phyloP scores from a whole-genome alignment of 1,140 invertebrate species.

The Heliconius hewitsoni region DNA sequence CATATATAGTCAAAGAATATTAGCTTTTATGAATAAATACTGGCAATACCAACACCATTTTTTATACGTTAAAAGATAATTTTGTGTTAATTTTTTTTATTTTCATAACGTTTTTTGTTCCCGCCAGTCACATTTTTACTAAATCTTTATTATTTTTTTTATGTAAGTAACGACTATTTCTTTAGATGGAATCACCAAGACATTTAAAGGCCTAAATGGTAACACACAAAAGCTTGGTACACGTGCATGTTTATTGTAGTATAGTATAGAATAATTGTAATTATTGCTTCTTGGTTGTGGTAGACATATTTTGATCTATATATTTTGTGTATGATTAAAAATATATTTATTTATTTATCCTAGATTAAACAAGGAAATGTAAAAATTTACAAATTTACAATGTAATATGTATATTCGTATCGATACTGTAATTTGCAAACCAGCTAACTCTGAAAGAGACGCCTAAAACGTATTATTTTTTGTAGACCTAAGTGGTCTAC shows the following conservation, averaged over 20 bases:
- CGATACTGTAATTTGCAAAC: no score
- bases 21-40: no score
- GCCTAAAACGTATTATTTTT: no score
- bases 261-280: neutral
- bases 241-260: neutral
- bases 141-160: constrained; percentile 1
- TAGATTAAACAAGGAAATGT: no score
- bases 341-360: neutral
- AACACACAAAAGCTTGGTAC: neutral
- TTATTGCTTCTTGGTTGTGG: neutral
- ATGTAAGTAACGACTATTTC: neutral
- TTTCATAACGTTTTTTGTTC: neutral
- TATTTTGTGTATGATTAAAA: neutral
- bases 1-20: no score
- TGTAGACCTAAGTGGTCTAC: no score
- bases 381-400: no score
- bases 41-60: no score
- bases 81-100: neutral
- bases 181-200: neutral
- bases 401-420: no score
- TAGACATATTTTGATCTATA: neutral
- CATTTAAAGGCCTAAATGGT: neutral
- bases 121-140: constrained; percentile 1
- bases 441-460: no score
- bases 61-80: neutral